phyloP scores from a whole-genome alignment of 2,113 vertebrate species.

The Corythornis madagascariensis region DNA sequence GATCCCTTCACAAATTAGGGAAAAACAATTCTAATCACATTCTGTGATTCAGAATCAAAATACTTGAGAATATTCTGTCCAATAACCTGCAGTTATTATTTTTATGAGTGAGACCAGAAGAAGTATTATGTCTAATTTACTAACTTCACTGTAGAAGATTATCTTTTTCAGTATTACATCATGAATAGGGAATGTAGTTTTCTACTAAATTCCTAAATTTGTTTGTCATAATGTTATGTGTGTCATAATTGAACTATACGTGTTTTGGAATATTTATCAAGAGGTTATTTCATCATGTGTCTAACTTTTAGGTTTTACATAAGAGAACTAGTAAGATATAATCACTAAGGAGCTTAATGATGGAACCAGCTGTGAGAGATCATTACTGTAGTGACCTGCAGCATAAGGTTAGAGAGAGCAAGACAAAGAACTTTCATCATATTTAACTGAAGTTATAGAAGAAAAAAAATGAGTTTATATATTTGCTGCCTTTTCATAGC shows the following conservation, averaged over 20 bases:
- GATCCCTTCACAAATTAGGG: not conserved
- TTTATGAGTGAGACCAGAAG: not conserved
- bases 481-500: not conserved
- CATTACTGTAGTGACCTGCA: constrained; percentile 46
- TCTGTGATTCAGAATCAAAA: not conserved
- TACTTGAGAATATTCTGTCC: not conserved
- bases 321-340: not conserved
- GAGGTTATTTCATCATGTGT: not conserved
- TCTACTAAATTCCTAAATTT: not conserved
- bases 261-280: not conserved
- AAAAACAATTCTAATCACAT: not conserved
- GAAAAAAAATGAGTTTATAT: not conserved
- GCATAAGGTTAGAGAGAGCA: not conserved
- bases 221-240: not conserved
- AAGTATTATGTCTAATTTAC: not conserved
- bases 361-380: constrained; percentile 39
- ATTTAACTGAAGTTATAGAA: constrained; percentile 2
- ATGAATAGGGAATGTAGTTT: not conserved
- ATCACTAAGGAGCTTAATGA: constrained; percentile 38
- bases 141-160: not conserved
- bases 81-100: not conserved
- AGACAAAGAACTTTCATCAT: constrained; percentile 33
- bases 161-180: not conserved
- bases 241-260: not conserved
- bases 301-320: not conserved